phyloP scores from a whole-genome alignment of 2,113 vertebrate genomes.

The Phycodurus eques region DNA sequence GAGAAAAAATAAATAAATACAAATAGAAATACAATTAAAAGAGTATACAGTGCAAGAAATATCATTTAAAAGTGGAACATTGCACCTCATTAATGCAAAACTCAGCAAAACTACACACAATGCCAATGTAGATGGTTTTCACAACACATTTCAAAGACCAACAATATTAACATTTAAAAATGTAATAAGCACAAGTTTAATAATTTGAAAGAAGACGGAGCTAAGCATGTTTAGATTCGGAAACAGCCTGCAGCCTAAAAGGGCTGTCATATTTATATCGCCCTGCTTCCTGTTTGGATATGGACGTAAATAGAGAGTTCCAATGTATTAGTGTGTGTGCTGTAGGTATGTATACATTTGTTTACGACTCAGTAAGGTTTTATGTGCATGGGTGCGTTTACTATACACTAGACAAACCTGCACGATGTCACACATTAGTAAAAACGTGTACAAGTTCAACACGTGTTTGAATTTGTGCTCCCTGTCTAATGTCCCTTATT shows the following conservation, averaged over 20 bases:
- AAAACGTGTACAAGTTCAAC: constrained; percentile 11
- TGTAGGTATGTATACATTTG: constrained; percentile 18
- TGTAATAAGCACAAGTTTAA: neutral
- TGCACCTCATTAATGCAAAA: too few species aligned
- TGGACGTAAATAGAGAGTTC: constrained; percentile 61
- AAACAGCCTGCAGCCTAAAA: neutral
- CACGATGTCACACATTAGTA: neutral
- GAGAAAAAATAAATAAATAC: too few species aligned
- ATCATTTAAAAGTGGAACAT: too few species aligned
- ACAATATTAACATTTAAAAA: neutral
- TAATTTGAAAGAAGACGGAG: neutral
- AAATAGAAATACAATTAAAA: too few species aligned
- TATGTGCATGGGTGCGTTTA: neutral
- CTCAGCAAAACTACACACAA: too few species aligned
- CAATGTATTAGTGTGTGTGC: constrained; percentile 18
- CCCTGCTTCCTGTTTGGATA: constrained; percentile 64
- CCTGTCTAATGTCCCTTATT: constrained; percentile 32
- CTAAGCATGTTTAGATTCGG: neutral
- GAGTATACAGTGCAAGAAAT: too few species aligned
- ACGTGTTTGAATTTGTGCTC: constrained; percentile 29
- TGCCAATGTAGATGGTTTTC: neutral
- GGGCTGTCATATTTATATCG: constrained; percentile 64
- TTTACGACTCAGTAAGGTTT: neutral
- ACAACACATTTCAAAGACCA: neutral
- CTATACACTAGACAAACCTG: neutral